A percentile compares a stretch with the other conserved stretches of the same genome.
Conservation (phyloP, 2,888 invertebrate genomes). For the Galerucella nymphaeae region DNA sequence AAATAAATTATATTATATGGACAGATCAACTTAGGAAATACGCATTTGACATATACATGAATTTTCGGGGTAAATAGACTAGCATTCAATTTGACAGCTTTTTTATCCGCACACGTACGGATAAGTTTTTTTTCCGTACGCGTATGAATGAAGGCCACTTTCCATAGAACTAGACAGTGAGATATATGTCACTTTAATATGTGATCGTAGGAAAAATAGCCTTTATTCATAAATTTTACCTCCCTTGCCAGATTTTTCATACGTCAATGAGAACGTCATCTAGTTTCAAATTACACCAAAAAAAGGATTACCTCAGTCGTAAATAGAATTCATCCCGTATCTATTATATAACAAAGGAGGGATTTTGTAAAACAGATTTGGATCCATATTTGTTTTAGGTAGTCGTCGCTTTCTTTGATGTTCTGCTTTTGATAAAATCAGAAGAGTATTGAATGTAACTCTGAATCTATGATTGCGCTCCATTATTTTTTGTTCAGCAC, state of each 20-base stretch:
- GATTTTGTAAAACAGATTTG: not conserved
- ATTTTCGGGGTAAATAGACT: too few species aligned
- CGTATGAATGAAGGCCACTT: too few species aligned
- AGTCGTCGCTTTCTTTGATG: not conserved
- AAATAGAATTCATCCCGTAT: not conserved
- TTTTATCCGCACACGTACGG: too few species aligned
- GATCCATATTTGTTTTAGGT: not conserved
- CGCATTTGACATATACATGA: too few species aligned
- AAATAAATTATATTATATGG: too few species aligned
- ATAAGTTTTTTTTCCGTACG: too few species aligned
- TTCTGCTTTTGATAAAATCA: not conserved
- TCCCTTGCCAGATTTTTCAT: not conserved
- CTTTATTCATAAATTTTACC: too few species aligned
- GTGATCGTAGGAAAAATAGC: too few species aligned
- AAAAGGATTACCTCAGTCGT: not conserved
- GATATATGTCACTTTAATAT: too few species aligned
- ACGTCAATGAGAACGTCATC: not conserved
- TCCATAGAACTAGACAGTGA: too few species aligned
- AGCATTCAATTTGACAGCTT: too few species aligned
- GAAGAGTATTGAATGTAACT: not conserved
- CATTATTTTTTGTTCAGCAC: not conserved
- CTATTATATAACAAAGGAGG: not conserved
- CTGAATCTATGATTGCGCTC: not conserved
- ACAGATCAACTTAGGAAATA: too few species aligned
- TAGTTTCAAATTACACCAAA: constrained; percentile 3